Percentiles rank a stretch among this genome's conserved stretches.
Conservation (phyloP, 2,888 invertebrate species). For the Phengaris arion region DNA sequence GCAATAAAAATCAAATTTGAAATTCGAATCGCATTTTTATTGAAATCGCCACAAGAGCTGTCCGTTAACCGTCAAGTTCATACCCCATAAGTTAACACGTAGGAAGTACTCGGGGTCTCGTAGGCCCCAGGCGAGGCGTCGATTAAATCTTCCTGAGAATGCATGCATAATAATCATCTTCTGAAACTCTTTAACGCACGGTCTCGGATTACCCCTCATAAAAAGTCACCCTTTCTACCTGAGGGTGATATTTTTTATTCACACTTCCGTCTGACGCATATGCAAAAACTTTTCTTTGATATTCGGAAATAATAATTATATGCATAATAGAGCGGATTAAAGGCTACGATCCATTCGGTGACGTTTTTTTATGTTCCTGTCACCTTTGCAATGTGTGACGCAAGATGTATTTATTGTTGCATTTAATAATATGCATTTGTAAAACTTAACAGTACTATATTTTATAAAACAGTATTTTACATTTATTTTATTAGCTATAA, state of each 20-base stretch:
- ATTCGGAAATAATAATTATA: slow-evolving; percentile 80
- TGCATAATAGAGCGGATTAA: slow-evolving; percentile 77
- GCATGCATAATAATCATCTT: slow-evolving; percentile 73
- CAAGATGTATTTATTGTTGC: slow-evolving; percentile 51
- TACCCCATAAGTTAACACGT: slow-evolving; percentile 52
- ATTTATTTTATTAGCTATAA: background rate
- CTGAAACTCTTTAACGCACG: slow-evolving; percentile 57
- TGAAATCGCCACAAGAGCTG: slow-evolving; percentile 37
- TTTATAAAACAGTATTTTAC: background rate
- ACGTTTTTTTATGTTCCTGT: slow-evolving; percentile 65
- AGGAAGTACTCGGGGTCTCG: slow-evolving; percentile 56
- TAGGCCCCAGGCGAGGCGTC: slow-evolving; percentile 61
- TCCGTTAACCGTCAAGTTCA: slow-evolving; percentile 56
- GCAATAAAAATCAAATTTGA: slow-evolving; percentile 6
- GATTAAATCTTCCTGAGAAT: slow-evolving; percentile 75
- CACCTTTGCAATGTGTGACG: slow-evolving; percentile 69
- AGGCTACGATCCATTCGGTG: slow-evolving; percentile 64
- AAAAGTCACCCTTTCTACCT: slow-evolving; percentile 71
- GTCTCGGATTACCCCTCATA: slow-evolving; percentile 67
- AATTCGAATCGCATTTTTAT: slow-evolving; percentile 30
- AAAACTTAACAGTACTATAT: slow-evolving; percentile 48
- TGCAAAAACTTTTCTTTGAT: slow-evolving; percentile 79
- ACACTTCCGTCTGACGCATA: slow-evolving; percentile 76
- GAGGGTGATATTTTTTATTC: slow-evolving; percentile 77
- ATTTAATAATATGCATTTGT: slow-evolving; percentile 69